phyloP scores from a whole-genome alignment of 2,888 invertebrate genomes.

The Eupithecia subumbrata region DNA sequence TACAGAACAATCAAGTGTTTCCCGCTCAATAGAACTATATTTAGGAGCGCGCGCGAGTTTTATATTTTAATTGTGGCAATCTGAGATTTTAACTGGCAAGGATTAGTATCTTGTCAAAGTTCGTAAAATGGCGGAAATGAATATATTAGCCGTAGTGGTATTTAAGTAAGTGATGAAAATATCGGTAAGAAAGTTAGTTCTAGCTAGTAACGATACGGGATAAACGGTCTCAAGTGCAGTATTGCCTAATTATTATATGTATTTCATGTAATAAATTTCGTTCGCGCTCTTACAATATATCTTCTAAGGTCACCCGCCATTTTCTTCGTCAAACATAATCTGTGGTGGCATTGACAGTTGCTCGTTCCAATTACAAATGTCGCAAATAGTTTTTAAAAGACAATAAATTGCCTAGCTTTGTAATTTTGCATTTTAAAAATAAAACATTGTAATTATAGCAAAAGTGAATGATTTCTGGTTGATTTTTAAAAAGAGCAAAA shows the following conservation, averaged over 20 bases:
- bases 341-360: constrained; percentile 42
- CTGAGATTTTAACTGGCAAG: constrained; percentile 6
- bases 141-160: background rate
- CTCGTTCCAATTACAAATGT: constrained; percentile 24
- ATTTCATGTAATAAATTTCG: constrained; percentile 8
- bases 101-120: constrained; percentile 1
- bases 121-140: background rate
- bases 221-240: background rate
- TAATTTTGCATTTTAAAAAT: constrained; percentile 35
- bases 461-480: constrained; percentile 25
- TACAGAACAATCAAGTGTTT: constrained; percentile 54
- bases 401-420: constrained; percentile 50
- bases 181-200: background rate
- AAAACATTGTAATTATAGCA: constrained; percentile 23
- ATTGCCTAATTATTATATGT: constrained; percentile 23
- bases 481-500: constrained; percentile 44
- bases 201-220: background rate
- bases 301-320: constrained; percentile 29
- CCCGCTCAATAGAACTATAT: constrained; percentile 18
- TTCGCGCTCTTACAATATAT: constrained; percentile 24
- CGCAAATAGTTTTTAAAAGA: constrained; percentile 28
- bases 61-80: constrained; percentile 8
- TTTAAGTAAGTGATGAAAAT: background rate
- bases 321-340: constrained; percentile 27
- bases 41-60: constrained; percentile 10